Conservation (phyloP, 2,113 vertebrate species). For the Chionis minor region DNA sequence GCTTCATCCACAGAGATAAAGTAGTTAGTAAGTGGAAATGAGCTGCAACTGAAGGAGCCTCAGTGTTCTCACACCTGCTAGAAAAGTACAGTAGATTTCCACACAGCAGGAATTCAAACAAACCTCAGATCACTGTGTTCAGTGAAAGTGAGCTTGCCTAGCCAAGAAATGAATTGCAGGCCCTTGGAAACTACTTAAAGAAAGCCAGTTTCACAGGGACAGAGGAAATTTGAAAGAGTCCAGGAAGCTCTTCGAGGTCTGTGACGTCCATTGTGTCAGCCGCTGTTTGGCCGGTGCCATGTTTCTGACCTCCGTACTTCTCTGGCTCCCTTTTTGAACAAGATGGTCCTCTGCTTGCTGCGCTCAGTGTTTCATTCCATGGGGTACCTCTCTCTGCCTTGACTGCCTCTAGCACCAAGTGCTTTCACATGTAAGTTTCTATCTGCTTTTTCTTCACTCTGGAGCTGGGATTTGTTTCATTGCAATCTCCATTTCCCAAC, state of each 20-base stretch:
- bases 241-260: not conserved
- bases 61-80: constrained; percentile 74
- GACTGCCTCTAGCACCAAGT: not conserved
- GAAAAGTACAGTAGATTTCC: constrained; percentile 66
- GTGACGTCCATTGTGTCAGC: not conserved
- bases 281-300: not conserved
- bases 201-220: constrained; percentile 28
- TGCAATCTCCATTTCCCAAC: not conserved
- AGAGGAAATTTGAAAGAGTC: constrained; percentile 33
- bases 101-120: constrained; percentile 68
- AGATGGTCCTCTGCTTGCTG: not conserved
- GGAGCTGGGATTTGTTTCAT: not conserved
- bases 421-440: not conserved
- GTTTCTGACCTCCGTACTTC: not conserved
- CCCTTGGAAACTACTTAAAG: constrained; percentile 54
- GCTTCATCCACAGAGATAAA: constrained; percentile 78
- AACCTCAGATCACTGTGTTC: constrained; percentile 45
- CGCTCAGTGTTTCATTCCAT: not conserved
- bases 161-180: constrained; percentile 63
- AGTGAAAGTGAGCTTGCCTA: constrained; percentile 51
- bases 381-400: not conserved
- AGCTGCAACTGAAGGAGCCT: constrained; percentile 69
- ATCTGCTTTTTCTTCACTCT: not conserved
- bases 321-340: not conserved
- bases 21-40: constrained; percentile 78